Base-by-base conservation (phyloP, 2,888 invertebrate species). In the Ypsolopha sequella region DNA sequence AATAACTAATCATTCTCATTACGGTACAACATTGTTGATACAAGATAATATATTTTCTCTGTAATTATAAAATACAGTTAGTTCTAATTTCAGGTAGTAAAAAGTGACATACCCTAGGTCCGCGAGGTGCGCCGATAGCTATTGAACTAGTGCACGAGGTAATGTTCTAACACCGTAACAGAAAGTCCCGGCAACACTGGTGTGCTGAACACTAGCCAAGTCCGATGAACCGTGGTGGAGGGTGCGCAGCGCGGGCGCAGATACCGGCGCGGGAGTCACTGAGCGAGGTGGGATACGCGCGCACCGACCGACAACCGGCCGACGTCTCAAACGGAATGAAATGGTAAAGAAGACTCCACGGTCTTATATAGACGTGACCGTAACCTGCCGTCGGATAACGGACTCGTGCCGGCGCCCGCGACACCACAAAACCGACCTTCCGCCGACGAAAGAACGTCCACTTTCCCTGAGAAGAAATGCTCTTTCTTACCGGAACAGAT, bases 341-440 rank as follows among this genome's bases (percentile, higher is more conserved):
- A 86, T 84, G 75, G 76, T 85, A 74, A 82, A 82, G 85, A 85
- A 82, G 84, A 80, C 77, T 79, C 80, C 76, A 65, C 80, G 76
- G 80, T 76, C 86, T 86, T 86, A 76, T 86, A 86, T 86, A 86
- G 86, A 86, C 86, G 76, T 78, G 74, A 77, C 76, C 79, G 81
- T 84, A 86, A 86, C 86, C 85, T 86, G 86, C 82, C 86, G 82
- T 81, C 80, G 81, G 76, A 86, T 86, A 86, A 86, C 86, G 86
- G 86, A 68, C 76, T 77, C 70, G 66, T 61, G 63, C 66, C 66
- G 66, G 64, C 70, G 60, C 62, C 56, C 51, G 57, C 60, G 67
- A 63, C 69, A 65, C 60, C 56, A 75, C 61, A 80, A 61, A 68
- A 59, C 65, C 63, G 58, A 68, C 70, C 72, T 62, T 81, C 67